A percentile compares a stretch with the other conserved stretches of the same genome.
These are phyloP conservation scores for Recurvirostra avosetta DNA, from an alignment of 2,113 vertebrate species.

Conservation along the genomic window DNA sequence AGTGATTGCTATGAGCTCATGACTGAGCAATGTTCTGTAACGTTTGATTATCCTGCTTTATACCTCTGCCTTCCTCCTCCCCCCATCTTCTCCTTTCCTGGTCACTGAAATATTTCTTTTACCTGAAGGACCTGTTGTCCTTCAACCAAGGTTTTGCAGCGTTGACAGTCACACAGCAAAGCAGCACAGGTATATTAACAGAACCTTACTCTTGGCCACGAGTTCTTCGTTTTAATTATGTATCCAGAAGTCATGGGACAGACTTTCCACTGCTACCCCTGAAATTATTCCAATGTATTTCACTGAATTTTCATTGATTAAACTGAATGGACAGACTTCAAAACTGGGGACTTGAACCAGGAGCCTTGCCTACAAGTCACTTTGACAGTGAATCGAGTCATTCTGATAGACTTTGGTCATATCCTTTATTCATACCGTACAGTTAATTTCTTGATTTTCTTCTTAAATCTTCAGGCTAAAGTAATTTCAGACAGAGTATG, in stretches of 20 bases:
- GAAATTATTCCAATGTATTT: neutral
- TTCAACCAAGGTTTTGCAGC: neutral
- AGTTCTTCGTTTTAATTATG: neutral
- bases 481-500: neutral
- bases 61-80: neutral
- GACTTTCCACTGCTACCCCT: neutral
- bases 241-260: neutral
- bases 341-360: neutral
- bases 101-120: neutral
- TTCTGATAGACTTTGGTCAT: neutral
- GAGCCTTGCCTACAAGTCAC: neutral
- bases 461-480: neutral
- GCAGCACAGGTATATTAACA: neutral
- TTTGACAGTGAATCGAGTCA: neutral
- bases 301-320: neutral
- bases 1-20: slow-evolving; percentile 29
- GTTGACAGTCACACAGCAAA: rapidly evolving
- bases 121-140: too few relatives aligned
- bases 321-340: neutral
- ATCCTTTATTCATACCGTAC: neutral
- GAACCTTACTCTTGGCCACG: neutral
- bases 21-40: slow-evolving; percentile 16
- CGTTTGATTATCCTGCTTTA: neutral
- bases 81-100: neutral
- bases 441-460: neutral